Conservation (phyloP, 2,888 invertebrate species). For the Orchesella flavescens region DNA sequence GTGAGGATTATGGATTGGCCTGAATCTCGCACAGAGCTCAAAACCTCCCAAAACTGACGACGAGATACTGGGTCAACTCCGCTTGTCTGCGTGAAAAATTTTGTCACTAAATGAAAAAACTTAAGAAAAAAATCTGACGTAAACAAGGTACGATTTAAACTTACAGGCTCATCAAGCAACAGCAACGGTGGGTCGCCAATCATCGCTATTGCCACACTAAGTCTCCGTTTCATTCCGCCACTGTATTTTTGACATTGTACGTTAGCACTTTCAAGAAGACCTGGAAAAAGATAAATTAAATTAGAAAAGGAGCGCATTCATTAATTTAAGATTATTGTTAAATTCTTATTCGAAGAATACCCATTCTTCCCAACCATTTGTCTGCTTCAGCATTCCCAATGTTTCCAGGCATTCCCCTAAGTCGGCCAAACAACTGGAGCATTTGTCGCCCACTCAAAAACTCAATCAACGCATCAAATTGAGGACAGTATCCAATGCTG, state of each 20-base stretch:
- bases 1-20: conserved; percentile 80
- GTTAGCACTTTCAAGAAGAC: conserved; percentile 62
- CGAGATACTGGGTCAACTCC: conserved; percentile 79
- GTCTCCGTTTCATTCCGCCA: conserved; percentile 86
- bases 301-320: too few relatives aligned
- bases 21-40: conserved; percentile 76
- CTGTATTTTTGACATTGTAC: conserved; percentile 76
- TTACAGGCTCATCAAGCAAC: conserved; percentile 82
- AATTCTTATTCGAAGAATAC: too few relatives aligned
- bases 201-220: conserved; percentile 84
- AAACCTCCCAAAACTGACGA: conserved; percentile 80
- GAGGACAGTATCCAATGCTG: conserved; percentile 89
- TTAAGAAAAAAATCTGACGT: too few relatives aligned
- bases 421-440: conserved; percentile 81
- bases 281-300: too few relatives aligned
- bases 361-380: conserved; percentile 64
- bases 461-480: conserved; percentile 86
- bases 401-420: conserved; percentile 80
- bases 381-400: conserved; percentile 36
- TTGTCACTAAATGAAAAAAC: too few relatives aligned
- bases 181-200: conserved; percentile 82
- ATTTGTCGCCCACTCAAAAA: conserved; percentile 85
- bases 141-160: too few relatives aligned
- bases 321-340: too few relatives aligned
- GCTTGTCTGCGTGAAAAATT: too few relatives aligned